phyloP scores from a whole-genome alignment of 2,797 vertebrate genomes.

The Monodelphis domestica region DNA sequence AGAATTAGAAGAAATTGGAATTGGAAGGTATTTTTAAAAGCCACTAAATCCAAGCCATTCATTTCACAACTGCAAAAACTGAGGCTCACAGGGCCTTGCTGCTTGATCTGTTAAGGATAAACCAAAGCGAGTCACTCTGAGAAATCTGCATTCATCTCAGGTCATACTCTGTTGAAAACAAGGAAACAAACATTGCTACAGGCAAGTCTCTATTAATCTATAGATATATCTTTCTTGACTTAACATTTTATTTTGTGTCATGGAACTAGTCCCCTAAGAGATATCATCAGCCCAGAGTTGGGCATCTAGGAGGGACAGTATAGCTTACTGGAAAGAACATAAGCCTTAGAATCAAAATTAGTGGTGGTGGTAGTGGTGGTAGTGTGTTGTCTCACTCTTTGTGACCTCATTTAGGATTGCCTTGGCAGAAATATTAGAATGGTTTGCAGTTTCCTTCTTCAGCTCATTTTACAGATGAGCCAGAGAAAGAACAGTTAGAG shows the following conservation, averaged over 20 bases:
- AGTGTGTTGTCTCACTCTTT: no score
- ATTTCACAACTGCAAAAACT: not conserved
- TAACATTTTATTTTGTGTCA: not conserved
- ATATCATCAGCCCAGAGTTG: not conserved
- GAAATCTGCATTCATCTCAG: not conserved
- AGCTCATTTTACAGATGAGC: not conserved
- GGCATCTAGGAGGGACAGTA: not conserved
- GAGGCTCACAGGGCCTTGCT: not conserved
- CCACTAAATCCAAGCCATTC: not conserved
- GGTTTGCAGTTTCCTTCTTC: not conserved
- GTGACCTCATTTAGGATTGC: not conserved
- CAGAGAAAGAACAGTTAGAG: no score
- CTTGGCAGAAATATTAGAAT: not conserved
- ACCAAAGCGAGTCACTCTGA: not conserved
- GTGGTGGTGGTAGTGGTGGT: not conserved
- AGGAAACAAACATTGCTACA: not conserved
- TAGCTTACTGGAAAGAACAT: not conserved
- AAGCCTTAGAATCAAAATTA: not conserved
- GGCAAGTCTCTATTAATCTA: not conserved
- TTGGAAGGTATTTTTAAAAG: not conserved
- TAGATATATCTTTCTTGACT: slow-evolving; percentile 1
- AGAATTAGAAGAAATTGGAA: not conserved
- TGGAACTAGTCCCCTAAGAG: not conserved
- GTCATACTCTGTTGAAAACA: not conserved
- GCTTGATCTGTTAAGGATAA: not conserved